These are phyloP conservation scores for Mystacides longicornis DNA, from an alignment of 2,888 invertebrate species.

Conservation along the genomic window DNA sequence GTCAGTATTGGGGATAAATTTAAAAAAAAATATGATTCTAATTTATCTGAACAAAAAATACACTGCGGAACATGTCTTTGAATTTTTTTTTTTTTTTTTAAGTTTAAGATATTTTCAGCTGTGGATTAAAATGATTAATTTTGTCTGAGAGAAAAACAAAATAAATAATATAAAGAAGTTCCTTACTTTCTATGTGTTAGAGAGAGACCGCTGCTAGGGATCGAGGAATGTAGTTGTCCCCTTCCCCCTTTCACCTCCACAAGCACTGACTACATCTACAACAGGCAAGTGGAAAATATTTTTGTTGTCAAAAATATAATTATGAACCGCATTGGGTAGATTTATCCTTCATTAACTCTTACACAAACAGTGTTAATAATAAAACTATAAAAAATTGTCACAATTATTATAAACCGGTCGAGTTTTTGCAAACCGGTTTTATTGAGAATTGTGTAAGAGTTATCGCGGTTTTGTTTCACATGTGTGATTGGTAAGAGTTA, in stretches of 20 bases:
- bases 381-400: neutral
- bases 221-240: conserved; percentile 49
- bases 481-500: no score
- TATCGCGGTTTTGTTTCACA: no score
- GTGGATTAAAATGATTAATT: neutral
- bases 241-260: conserved; percentile 66
- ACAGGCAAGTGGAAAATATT: conserved; percentile 46
- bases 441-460: no score
- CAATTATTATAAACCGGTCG: neutral
- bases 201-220: conserved; percentile 48
- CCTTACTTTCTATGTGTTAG: conserved; percentile 46
- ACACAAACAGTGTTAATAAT: neutral
- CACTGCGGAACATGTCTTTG: neutral
- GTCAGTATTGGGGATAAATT: neutral
- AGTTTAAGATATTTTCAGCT: no score
- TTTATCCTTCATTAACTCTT: neutral
- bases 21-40: no score
- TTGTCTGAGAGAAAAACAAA: conserved; percentile 11
- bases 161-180: conserved; percentile 23
- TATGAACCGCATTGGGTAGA: neutral
- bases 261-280: conserved; percentile 85
- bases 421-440: neutral
- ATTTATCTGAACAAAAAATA: neutral
- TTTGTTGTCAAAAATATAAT: conserved; percentile 10
- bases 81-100: neutral